Base-by-base conservation (phyloP, 2,888 invertebrate species). In the Orthosia gothica region DNA sequence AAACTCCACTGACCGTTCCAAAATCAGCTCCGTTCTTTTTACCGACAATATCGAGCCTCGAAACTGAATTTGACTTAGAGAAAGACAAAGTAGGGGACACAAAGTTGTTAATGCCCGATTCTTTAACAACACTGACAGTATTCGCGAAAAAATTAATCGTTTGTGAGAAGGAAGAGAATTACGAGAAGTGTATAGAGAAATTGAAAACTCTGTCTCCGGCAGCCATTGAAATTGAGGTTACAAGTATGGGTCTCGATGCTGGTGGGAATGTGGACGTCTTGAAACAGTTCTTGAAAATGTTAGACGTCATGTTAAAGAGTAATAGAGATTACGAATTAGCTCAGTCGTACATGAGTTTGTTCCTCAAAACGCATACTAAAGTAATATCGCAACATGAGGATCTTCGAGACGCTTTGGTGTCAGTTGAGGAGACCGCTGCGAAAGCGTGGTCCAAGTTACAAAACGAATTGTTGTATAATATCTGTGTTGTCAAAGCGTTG, bases 1-100 rank as follows among this genome's bases (percentile, higher is more conserved):
- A 98, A 93, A 98, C 98, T 66, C 97, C 98, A 0, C 97, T 98
- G 0, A 98, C 98, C 89, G 97, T 97, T 3, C 98, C 98, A 0
- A 98, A 99, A 94, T 97, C 98, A 1, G 99, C 99, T 0, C 99
- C 99, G 0, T 99, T 99, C 96, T 99, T 99, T 92, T 95, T 99
- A 67, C 99, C 99, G 0, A 99, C 99, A 0, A 97, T 99, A 72
- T 97, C 99, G 0, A 98, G 98, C 1, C 95, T 99, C 23, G 98
- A 98, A 86, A 94, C 99, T 11, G 98, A 98, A 91, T 99, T 99
- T 92, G 98, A 98, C 91, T 92, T 98, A 4, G 96, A 97, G 5
- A 94, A 97, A 71, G 93, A 94, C 0, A 94, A 95, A 47, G 92
- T 91, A 20, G 88, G 92, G 32, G 91, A 92, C 2, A 97, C 97